phyloP scores from a whole-genome alignment of 2,113 vertebrate species.

The Sinocyclocheilus anshuiensis region DNA sequence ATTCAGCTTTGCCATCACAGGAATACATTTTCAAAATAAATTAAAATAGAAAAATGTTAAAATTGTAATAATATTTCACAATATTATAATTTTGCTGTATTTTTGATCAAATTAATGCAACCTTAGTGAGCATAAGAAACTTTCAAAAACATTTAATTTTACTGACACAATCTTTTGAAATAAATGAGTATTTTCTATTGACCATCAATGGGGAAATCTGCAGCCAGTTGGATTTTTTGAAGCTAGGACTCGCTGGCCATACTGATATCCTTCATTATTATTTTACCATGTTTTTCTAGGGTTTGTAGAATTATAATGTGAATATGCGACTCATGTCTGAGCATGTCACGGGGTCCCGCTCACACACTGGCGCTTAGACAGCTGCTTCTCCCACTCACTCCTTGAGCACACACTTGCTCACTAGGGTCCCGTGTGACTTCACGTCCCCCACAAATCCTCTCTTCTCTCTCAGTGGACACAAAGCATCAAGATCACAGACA shows the following conservation, averaged over 20 bases:
- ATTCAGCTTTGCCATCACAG: too few species aligned
- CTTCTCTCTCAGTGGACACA: conserved; percentile 44
- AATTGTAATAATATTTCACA: not conserved
- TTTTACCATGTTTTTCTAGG: not conserved
- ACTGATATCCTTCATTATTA: not conserved
- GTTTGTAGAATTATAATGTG: not conserved
- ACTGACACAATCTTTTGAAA: not conserved
- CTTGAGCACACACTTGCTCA: conserved; percentile 19
- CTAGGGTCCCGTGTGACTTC: conserved; percentile 35
- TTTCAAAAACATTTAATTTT: not conserved
- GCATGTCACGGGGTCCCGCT: not conserved
- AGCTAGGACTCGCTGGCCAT: not conserved
- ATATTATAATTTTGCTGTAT: not conserved
- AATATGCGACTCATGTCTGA: not conserved
- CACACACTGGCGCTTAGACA: not conserved
- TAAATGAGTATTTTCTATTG: not conserved
- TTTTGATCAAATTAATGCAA: too few species aligned
- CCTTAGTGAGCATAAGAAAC: too few species aligned
- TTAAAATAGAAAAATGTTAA: too few species aligned
- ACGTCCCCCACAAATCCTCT: conserved; percentile 7
- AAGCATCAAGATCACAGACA: conserved; percentile 47
- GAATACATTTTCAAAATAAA: too few species aligned
- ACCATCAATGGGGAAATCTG: not conserved
- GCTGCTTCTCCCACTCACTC: conserved; percentile 41
- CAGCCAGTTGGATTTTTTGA: not conserved